Percentiles rank a stretch among this genome's conserved stretches.
phyloP scores from a whole-genome alignment of 2,888 invertebrate species.

The Serrognathus titanus region DNA sequence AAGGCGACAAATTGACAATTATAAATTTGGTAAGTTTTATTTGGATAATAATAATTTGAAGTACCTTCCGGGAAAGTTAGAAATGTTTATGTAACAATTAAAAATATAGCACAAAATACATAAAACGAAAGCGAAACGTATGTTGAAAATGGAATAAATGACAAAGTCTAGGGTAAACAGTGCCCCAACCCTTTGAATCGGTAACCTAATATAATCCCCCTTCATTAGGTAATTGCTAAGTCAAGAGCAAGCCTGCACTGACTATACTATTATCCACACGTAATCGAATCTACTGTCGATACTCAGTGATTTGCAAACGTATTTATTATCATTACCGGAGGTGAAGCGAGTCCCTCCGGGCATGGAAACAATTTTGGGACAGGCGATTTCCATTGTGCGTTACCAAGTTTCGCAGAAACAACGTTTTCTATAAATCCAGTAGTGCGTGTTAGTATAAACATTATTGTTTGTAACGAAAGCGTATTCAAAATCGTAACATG shows the following conservation, averaged over 20 bases:
- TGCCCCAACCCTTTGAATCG: constrained; percentile 26
- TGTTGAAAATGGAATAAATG: constrained; percentile 8
- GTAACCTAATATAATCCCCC: constrained; percentile 42
- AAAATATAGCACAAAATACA: background rate
- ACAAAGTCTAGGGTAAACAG: constrained; percentile 19
- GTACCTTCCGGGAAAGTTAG: too few relatives aligned
- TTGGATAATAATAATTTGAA: too few relatives aligned
- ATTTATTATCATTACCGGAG: constrained; percentile 38
- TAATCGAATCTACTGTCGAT: constrained; percentile 41
- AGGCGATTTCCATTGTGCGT: constrained; percentile 1
- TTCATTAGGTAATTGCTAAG: constrained; percentile 47
- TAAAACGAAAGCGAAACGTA: constrained; percentile 1
- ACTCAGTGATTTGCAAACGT: constrained; percentile 39
- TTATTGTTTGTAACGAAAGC: too few relatives aligned
- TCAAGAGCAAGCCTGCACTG: constrained; percentile 36
- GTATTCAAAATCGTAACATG: too few relatives aligned
- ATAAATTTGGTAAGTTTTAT: too few relatives aligned
- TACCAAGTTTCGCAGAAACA: background rate
- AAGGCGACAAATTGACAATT: too few relatives aligned
- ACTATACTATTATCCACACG: constrained; percentile 31
- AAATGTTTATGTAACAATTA: too few relatives aligned
- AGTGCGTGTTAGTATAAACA: background rate
- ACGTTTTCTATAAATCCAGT: background rate
- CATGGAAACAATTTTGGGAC: constrained; percentile 10
- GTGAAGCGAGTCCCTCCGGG: constrained; percentile 13